Evolutionary conservation across 1,140 invertebrate genomes (phyloP), one percentile per base, ranked within the genome.

Genomic region (Diprion similis): DNA sequence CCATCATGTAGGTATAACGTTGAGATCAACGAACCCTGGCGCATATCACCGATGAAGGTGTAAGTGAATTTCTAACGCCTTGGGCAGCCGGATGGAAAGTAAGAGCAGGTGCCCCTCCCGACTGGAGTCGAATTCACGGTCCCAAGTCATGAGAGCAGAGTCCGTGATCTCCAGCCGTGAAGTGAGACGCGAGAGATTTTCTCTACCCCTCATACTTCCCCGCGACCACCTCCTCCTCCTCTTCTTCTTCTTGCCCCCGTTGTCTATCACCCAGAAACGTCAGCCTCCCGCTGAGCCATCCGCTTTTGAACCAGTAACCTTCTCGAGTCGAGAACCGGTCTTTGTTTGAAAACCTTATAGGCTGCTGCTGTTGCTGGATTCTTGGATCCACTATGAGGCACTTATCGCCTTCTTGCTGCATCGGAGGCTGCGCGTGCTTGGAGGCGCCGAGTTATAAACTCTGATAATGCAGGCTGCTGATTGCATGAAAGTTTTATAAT

Each of bases 231-330:
- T 1, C 24, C 24, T 3, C 24, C 24, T 37, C 24, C 24, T 37
- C 24, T 3, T 6, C 24, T 37, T 37, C 24, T 0, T 37, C 24
- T 37, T 4, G 1, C 24, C 24, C 24, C 24, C 51, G 9, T 59
- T 59, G 51, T 59, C 51, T 59, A 59, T 59, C 51, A 59, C 11
- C n/a, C 11, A 59, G n/a, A 59, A 59, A 59, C 51, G 51, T 45
- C 19, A 68, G 66, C 11, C 17, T 68, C 15, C 19, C 10, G 66
- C 37, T 13, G 75, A 76, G 76, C 51, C 9, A 59, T 59, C 51
- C 80, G 79, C 81, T 78, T 77, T 83, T 87, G 85, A 84, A 87
- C 85, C 80, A 88, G 83, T 87, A 83, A 88, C 86, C 85, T 88
- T 87, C 85, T 59, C 51, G 87, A 86, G 85, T 78, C 77, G n/a